Evolutionary conservation across 2,113 vertebrate species (phyloP).

Genomic region (Seriola quinqueradiata): DNA sequence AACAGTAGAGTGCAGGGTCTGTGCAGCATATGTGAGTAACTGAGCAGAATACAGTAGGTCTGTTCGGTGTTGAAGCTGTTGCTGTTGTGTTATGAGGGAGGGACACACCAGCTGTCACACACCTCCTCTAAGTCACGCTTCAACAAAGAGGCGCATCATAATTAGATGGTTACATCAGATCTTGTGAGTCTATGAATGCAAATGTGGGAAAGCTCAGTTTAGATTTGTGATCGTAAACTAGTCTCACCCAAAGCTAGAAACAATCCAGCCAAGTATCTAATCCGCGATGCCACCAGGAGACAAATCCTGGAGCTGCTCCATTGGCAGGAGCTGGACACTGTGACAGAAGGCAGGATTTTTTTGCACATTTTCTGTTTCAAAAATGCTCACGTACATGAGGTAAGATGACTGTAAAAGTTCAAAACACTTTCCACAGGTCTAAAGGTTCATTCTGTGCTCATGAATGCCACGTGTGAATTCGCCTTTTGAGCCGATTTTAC

Average conservation of each 20-base stretch:
- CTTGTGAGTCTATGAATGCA: constrained; percentile 41
- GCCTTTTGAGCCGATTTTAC: constrained; percentile 17
- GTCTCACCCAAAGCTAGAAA: constrained; percentile 35
- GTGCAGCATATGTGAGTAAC: constrained; percentile 47
- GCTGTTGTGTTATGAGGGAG: constrained; percentile 41
- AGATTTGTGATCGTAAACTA: constrained; percentile 45
- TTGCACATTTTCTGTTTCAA: constrained; percentile 59
- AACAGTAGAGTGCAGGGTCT: background rate
- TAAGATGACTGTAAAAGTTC: constrained; percentile 5
- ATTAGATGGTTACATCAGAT: constrained; percentile 59
- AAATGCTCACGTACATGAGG: background rate
- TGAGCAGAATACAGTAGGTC: constrained; percentile 27
- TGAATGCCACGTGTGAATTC: constrained; percentile 20
- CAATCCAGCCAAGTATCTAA: constrained; percentile 55
- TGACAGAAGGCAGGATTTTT: constrained; percentile 54
- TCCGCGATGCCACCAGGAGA: constrained; percentile 56
- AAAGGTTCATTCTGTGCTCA: background rate
- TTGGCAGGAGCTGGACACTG: constrained; percentile 40
- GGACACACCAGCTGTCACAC: constrained; percentile 55
- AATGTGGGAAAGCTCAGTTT: constrained; percentile 40
- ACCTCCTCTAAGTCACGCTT: constrained; percentile 66
- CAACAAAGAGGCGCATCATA: constrained; percentile 42
- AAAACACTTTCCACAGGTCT: constrained; percentile 16
- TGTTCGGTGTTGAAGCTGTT: constrained; percentile 21
- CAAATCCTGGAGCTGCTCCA: constrained; percentile 53